Conservation (phyloP, 2,113 vertebrate genomes). For the Alligator mississippiensis region DNA sequence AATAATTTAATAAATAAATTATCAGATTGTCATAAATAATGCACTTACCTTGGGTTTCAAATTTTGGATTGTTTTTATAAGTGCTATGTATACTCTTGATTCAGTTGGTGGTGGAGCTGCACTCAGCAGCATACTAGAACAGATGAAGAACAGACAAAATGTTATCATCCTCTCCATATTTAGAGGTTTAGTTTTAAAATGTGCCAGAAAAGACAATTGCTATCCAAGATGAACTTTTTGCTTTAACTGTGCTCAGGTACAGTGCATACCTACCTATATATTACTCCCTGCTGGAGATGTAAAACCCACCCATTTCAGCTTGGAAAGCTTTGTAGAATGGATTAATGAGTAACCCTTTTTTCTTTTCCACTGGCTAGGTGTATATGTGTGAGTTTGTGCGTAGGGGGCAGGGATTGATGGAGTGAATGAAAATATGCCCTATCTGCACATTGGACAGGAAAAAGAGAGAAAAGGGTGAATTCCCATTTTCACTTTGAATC, state of each 20-base stretch:
- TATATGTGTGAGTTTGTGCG: constrained; percentile 79
- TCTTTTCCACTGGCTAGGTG: constrained; percentile 96
- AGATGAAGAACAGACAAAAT: constrained; percentile 69
- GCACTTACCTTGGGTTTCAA: constrained; percentile 67
- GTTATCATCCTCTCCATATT: constrained; percentile 73
- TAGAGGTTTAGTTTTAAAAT: constrained; percentile 27
- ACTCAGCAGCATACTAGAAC: constrained; percentile 35
- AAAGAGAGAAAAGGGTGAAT: constrained; percentile 88
- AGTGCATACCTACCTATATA: constrained; percentile 89
- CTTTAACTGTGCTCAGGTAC: constrained; percentile 78
- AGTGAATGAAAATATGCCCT: constrained; percentile 82
- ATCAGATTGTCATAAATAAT: neutral
- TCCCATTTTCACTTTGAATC: constrained; percentile 92
- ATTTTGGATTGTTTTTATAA: constrained; percentile 38
- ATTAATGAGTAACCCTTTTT: constrained; percentile 94
- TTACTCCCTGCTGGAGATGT: constrained; percentile 87
- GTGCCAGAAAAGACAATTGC: constrained; percentile 56
- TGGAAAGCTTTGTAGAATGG: constrained; percentile 94
- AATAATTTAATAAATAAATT: neutral
- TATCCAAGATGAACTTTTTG: constrained; percentile 69
- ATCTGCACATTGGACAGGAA: constrained; percentile 90
- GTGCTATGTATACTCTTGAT: constrained; percentile 52
- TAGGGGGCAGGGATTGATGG: constrained; percentile 86
- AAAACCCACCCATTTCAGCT: constrained; percentile 88
- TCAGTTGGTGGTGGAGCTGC: neutral